Conservation (phyloP, 2,113 vertebrate species). For the Eretmochelys imbricata region DNA sequence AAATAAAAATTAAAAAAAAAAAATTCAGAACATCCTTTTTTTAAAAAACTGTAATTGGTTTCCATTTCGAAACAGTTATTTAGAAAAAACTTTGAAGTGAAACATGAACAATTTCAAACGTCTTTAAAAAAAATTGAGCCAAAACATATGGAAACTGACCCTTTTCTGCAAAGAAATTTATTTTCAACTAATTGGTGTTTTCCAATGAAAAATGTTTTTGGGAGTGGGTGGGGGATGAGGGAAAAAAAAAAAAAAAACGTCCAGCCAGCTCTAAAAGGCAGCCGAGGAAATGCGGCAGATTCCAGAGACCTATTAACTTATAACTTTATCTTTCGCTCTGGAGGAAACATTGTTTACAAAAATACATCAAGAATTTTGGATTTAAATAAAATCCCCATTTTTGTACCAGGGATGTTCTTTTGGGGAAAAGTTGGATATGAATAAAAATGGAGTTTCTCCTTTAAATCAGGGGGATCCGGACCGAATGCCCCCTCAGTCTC, state of each 20-base stretch:
- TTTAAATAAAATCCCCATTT: not conserved
- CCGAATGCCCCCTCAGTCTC: not conserved
- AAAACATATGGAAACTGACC: no score
- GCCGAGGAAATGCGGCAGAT: not conserved
- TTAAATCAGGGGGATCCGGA: fast-evolving
- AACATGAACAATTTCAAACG: not conserved
- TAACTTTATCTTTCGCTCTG: not conserved
- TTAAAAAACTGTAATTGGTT: not conserved
- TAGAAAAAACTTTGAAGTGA: not conserved
- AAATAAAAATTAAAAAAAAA: fast-evolving
- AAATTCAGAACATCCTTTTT: not conserved
- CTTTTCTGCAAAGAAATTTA: not conserved
- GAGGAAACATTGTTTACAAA: not conserved
- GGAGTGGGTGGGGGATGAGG: no score
- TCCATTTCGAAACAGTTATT: not conserved
- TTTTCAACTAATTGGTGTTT: not conserved
- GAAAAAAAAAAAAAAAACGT: not conserved
- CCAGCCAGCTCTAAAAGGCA: not conserved
- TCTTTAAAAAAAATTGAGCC: not conserved
- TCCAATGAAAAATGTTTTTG: not conserved
- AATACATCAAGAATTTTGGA: not conserved
- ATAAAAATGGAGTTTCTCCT: not conserved
- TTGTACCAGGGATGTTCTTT: not conserved
- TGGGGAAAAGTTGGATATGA: not conserved
- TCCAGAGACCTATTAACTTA: not conserved